Base-by-base conservation (phyloP, 1,140 invertebrate genomes). In the Atta colombica region DNA sequence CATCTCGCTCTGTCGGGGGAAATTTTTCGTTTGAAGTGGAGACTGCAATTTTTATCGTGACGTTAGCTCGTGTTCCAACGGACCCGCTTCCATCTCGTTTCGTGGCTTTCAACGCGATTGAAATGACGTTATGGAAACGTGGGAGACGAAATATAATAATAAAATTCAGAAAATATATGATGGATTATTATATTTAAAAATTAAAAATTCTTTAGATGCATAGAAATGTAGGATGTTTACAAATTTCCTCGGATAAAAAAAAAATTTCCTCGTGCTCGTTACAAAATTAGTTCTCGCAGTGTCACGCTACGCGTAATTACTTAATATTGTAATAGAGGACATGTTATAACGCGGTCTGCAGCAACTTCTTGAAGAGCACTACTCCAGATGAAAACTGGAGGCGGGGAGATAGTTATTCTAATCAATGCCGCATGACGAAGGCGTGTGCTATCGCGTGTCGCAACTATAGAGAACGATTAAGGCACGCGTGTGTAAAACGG, bases 351-450 rank as follows among this genome's bases (percentile, higher is more conserved):
- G 3, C 28, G n/a, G 14, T 4, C 53, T 49, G 49, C 35, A 12
- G 21, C 25, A 45, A 21, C 53, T 74, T 74, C 55, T 31, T 31
- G 61, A 28, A 49, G 39, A 4, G n/a, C 21, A 31, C 63, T n/a
- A 58, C 21, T 60, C 69, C 53, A 55, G 35, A 82, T 74, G 80
- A 74, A 74, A 74, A 49, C 53, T 21, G 35, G 16, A 31, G 68
- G 66, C 21, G 39, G 25, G 31, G 25, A 25, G 18, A 74, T 31
- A 18, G 55, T 82, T 53, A 31, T 74, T 60, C 66, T 21, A 74
- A 74, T 82, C 68, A 58, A 81, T 81, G 78, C 21, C 66, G 78
- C 78, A 53, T 71, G 66, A 81, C 51, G 78, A 71, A n/a, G 51
- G 78, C 78, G 78, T 71, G 14, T 71, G 49, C 18, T 81, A 82